Evolutionary conservation across 1,140 invertebrate genomes (phyloP).

Genomic region (Nilaparvata lugens): DNA sequence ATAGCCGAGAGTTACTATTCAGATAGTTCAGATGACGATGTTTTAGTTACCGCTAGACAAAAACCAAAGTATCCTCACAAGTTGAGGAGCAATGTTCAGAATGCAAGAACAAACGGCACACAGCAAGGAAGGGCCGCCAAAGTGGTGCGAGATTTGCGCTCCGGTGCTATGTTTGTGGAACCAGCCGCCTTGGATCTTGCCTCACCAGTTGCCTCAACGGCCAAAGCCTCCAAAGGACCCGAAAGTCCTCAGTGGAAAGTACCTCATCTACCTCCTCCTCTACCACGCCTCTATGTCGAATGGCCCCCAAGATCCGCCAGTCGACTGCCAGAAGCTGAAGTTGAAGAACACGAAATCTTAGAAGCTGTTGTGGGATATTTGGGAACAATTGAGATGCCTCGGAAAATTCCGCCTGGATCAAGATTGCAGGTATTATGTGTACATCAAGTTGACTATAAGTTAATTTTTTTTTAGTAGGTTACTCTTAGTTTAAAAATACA

Average conservation of each 20-base stretch:
- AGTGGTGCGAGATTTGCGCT: conserved; percentile 44
- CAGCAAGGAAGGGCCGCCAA: conserved; percentile 42
- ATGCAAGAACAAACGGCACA: conserved; percentile 22
- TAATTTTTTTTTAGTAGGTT: no score
- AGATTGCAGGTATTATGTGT: conserved; percentile 58
- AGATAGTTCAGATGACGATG: conserved; percentile 73
- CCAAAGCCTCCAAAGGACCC: neutral
- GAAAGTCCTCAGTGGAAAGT: conserved; percentile 34
- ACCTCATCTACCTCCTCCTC: conserved; percentile 36
- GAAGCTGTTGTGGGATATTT: conserved; percentile 86
- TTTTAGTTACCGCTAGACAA: conserved; percentile 40
- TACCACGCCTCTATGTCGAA: conserved; percentile 32
- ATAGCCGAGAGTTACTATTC: conserved; percentile 83
- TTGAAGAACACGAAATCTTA: conserved; percentile 53
- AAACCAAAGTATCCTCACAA: conserved; percentile 57
- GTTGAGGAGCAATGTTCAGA: conserved; percentile 27
- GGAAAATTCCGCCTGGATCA: conserved; percentile 65
- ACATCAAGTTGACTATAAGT: no score
- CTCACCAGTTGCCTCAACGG: conserved; percentile 15
- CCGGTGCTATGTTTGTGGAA: conserved; percentile 42
- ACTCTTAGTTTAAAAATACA: no score
- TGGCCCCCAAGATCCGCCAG: conserved; percentile 15
- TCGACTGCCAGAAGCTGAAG: conserved; percentile 34
- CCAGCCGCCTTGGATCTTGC: conserved; percentile 8
- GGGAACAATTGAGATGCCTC: conserved; percentile 91